These are phyloP conservation scores for Poliocrania exsul DNA, from an alignment of 2,797 vertebrate genomes.

Conservation along the genomic window DNA sequence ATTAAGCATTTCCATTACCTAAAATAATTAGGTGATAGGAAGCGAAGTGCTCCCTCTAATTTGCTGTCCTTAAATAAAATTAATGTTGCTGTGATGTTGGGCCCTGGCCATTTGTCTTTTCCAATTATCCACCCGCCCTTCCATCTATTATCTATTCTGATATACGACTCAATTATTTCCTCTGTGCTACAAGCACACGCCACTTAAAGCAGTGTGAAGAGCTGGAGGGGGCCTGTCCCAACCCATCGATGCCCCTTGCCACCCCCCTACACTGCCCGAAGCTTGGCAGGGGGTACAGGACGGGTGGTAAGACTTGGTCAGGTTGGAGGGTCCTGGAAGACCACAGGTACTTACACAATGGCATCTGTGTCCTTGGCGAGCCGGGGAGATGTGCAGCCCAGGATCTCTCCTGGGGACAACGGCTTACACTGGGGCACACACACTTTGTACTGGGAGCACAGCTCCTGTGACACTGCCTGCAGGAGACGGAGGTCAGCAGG, in stretches of 20 bases:
- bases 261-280: fast-evolving
- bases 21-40: slow-evolving; percentile 86
- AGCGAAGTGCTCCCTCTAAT: slow-evolving; percentile 79
- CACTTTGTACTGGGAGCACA: slow-evolving; percentile 86
- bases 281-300: neutral
- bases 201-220: neutral
- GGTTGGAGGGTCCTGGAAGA: neutral
- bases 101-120: slow-evolving; percentile 79
- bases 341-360: slow-evolving; percentile 86
- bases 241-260: fast-evolving
- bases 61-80: slow-evolving; percentile 85
- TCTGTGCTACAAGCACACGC: slow-evolving; percentile 6
- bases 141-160: slow-evolving; percentile 76
- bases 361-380: slow-evolving; percentile 84
- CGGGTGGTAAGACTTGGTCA: neutral
- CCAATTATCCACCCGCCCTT: slow-evolving; percentile 76
- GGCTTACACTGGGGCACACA: slow-evolving; percentile 94
- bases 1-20: slow-evolving; percentile 87
- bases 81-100: slow-evolving; percentile 80
- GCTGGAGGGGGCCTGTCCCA: neutral
- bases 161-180: slow-evolving; percentile 77
- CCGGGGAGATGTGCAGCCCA: slow-evolving; percentile 92
- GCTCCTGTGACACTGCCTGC: slow-evolving; percentile 77
- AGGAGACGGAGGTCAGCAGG: neutral
- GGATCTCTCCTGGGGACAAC: slow-evolving; percentile 93